phyloP scores from a whole-genome alignment of 2,113 vertebrate genomes.

The Castor canadensis region DNA sequence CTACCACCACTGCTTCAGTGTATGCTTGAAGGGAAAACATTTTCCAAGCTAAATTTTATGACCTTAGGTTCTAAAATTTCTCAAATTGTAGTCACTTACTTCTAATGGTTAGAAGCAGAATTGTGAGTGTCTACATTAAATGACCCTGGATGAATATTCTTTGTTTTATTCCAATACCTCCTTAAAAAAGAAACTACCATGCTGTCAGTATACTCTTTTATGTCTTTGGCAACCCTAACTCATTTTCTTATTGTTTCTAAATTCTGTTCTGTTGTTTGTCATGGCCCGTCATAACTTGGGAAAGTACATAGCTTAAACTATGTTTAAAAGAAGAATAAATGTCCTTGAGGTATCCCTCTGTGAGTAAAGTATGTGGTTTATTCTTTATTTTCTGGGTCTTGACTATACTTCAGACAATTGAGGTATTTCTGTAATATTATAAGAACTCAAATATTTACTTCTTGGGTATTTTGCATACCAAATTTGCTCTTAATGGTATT shows the following conservation, averaged over 20 bases:
- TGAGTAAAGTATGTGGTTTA: neutral
- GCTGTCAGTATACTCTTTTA: neutral
- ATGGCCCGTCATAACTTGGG: neutral
- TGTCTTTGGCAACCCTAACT: neutral
- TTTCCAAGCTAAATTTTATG: neutral
- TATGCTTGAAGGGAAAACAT: neutral
- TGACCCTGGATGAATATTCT: neutral
- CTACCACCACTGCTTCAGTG: neutral
- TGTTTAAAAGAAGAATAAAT: neutral
- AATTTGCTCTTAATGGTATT: neutral
- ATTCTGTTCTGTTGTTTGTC: neutral
- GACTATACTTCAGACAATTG: neutral
- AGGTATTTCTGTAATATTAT: neutral
- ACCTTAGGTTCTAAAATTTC: neutral
- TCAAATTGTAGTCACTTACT: neutral
- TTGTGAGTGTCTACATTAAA: neutral
- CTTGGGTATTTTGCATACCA: neutral
- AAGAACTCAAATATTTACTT: neutral
- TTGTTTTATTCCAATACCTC: neutral
- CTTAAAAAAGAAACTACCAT: neutral
- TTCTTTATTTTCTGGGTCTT: neutral
- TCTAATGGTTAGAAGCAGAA: neutral
- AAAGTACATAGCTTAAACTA: neutral
- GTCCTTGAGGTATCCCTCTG: neutral
- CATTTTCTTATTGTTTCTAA: neutral